These are phyloP conservation scores for Tholera decimalis DNA, from an alignment of 2,888 invertebrate genomes.

Conservation along the genomic window DNA sequence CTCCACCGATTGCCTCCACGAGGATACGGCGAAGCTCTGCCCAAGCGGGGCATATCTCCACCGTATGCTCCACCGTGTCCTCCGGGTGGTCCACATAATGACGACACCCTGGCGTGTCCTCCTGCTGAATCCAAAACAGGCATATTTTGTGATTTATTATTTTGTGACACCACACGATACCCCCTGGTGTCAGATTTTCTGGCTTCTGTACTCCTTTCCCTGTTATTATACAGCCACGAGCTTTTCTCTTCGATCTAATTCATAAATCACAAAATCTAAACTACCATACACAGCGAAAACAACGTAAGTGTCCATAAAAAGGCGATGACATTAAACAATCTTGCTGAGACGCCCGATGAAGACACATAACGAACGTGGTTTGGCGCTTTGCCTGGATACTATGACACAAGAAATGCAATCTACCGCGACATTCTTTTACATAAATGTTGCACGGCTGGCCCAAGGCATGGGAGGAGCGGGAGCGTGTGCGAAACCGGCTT, in stretches of 20 bases:
- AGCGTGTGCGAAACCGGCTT: constrained; percentile 12
- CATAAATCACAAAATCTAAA: constrained; percentile 2
- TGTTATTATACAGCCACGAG: no score
- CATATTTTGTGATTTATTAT: no score
- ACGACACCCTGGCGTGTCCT: no score
- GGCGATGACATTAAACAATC: constrained; percentile 54
- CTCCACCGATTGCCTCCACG: no score
- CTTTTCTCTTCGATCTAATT: constrained; percentile 2
- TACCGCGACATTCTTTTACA: constrained; percentile 81
- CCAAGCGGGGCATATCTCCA: no score
- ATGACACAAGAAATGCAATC: constrained; percentile 73
- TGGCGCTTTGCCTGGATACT: constrained; percentile 71
- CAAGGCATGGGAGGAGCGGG: constrained; percentile 19
- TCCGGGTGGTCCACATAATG: no score
- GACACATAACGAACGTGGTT: constrained; percentile 58
- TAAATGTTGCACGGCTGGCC: constrained; percentile 64
- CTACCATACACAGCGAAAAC: constrained; percentile 3
- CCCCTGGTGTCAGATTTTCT: no score
- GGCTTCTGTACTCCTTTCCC: no score
- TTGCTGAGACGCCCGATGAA: constrained; percentile 50
- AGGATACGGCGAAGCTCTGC: no score
- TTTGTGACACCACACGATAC: no score
- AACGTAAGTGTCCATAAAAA: constrained; percentile 51
- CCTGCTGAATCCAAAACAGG: no score
- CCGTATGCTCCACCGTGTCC: no score